phyloP scores from a whole-genome alignment of 2,113 vertebrate species.

The Lycaon pictus region DNA sequence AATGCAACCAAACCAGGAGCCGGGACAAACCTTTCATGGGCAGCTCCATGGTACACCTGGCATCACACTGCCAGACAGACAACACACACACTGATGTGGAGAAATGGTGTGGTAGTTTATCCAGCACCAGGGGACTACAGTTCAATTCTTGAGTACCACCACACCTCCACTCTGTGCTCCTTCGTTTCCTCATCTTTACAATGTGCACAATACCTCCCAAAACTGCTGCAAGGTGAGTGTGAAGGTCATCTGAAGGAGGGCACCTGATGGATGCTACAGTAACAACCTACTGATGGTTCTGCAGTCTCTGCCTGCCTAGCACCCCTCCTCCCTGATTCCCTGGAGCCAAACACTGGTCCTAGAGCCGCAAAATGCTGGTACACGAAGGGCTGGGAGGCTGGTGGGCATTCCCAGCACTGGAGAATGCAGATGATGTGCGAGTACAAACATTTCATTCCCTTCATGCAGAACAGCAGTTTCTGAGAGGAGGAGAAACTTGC shows the following conservation, averaged over 20 bases:
- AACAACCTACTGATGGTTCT: background rate
- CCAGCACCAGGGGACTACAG: background rate
- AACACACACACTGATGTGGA: fast-evolving
- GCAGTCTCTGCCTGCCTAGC: no score
- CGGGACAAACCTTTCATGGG: no score
- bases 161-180: no score
- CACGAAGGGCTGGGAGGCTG: background rate
- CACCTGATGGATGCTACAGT: background rate
- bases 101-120: no score
- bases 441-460: background rate
- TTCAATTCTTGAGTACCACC: background rate
- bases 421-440: background rate
- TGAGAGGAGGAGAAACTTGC: background rate
- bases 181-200: background rate
- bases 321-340: background rate
- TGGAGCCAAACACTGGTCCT: background rate
- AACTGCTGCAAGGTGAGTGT: no score
- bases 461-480: background rate
- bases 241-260: background rate
- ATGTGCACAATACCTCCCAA: no score
- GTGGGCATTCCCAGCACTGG: background rate
- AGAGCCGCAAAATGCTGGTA: background rate
- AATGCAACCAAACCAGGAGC: background rate
- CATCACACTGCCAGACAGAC: background rate
- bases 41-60: background rate